phyloP scores from a whole-genome alignment of 2,113 vertebrate genomes.

The Morone chrysops region DNA sequence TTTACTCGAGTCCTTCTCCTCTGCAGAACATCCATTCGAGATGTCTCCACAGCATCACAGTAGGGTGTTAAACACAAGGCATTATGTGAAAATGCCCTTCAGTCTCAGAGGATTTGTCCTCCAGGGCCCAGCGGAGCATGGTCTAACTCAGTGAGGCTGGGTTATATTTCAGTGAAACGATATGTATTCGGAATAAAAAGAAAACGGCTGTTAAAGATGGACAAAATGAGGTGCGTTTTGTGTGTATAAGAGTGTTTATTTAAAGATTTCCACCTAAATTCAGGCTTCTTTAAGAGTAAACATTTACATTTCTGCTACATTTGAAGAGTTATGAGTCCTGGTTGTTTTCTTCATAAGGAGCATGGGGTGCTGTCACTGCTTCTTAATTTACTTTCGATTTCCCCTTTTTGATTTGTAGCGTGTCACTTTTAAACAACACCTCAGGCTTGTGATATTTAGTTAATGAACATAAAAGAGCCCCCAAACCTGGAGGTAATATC shows the following conservation, averaged over 20 bases:
- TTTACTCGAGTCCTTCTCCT: conserved; percentile 6
- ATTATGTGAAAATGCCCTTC: background rate
- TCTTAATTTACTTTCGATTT: background rate
- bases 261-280: background rate
- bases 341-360: background rate
- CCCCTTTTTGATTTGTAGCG: background rate
- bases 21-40: background rate
- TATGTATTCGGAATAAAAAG: no score
- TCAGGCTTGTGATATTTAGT: background rate
- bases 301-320: background rate
- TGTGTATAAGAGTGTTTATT: background rate
- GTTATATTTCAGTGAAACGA: no score
- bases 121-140: background rate
- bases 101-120: background rate
- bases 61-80: background rate
- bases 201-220: background rate
- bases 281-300: background rate
- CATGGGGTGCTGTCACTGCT: background rate
- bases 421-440: background rate
- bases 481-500: background rate
- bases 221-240: background rate
- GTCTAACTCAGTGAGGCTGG: no score
- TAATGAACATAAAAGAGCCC: background rate
- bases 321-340: background rate
- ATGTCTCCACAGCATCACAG: background rate